Percentiles rank a stretch among this genome's conserved stretches.
Conservation (phyloP, 2,113 vertebrate genomes). For the Hucho hucho region DNA sequence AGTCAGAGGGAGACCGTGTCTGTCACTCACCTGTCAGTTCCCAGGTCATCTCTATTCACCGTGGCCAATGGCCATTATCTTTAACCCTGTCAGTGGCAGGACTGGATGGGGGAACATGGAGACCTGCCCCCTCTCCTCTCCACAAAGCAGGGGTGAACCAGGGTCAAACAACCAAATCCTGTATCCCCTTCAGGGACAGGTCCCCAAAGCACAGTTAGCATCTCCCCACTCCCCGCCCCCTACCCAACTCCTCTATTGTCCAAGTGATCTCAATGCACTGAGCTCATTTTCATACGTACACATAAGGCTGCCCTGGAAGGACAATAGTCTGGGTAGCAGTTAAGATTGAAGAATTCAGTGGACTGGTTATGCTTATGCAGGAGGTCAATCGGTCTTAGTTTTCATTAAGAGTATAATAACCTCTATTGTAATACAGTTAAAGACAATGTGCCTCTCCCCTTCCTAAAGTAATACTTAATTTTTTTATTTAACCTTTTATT, state of each 20-base stretch:
- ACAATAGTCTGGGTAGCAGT: constrained; percentile 42
- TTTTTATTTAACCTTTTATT: not conserved
- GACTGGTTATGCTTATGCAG: not conserved
- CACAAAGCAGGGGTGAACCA: constrained; percentile 29
- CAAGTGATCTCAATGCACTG: constrained; percentile 52
- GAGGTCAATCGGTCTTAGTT: constrained; percentile 11
- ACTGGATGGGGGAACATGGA: constrained; percentile 25
- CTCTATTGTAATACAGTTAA: not conserved
- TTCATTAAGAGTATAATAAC: not conserved
- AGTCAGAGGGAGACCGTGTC: constrained; percentile 53
- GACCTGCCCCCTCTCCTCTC: constrained; percentile 36
- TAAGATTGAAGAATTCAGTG: constrained; percentile 29
- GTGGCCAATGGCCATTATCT: not conserved
- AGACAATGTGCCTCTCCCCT: not conserved
- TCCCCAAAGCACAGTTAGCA: not conserved
- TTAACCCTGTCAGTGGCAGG: constrained; percentile 23
- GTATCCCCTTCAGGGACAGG: constrained; percentile 12
- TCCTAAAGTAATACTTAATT: not conserved
- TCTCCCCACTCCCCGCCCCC: constrained; percentile 19
- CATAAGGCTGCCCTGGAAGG: constrained; percentile 39
- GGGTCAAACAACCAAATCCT: not conserved
- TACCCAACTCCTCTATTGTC: constrained; percentile 50
- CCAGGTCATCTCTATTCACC: constrained; percentile 43
- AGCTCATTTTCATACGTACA: constrained; percentile 68
- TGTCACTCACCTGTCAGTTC: constrained; percentile 67